Percentiles rank a stretch among this genome's conserved stretches.
Conservation (phyloP, 2,888 invertebrate genomes). For the Eudemis profundana region DNA sequence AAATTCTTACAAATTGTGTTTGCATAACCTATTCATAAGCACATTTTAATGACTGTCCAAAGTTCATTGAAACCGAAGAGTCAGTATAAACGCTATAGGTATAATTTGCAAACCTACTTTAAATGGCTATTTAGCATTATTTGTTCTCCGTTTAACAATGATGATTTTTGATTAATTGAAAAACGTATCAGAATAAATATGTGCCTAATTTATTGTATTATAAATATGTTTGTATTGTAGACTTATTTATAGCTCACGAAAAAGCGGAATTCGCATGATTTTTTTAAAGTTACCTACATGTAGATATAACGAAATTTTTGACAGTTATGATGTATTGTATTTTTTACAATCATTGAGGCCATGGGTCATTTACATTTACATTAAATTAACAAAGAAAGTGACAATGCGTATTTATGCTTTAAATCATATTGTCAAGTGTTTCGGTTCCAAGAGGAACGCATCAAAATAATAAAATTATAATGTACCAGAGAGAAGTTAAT, state of each 20-base stretch:
- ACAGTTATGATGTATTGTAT: too few species aligned
- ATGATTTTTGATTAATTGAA: conserved; percentile 8
- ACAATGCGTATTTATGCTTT: too few species aligned
- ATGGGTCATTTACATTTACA: too few species aligned
- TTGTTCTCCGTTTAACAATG: conserved; percentile 22
- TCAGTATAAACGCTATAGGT: conserved; percentile 22
- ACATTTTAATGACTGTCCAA: conserved; percentile 34
- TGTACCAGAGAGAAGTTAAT: conserved; percentile 52
- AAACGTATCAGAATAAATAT: not conserved
- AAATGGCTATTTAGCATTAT: conserved; percentile 33
- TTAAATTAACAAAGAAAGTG: too few species aligned
- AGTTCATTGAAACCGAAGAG: conserved; percentile 34
- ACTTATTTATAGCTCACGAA: too few species aligned
- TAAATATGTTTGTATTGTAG: not conserved
- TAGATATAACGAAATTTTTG: too few species aligned
- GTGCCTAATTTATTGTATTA: not conserved
- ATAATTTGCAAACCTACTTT: conserved; percentile 34
- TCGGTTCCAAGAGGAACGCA: conserved; percentile 19
- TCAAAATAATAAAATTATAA: conserved; percentile 45
- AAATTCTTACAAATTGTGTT: conserved; percentile 15
- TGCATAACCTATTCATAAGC: conserved; percentile 23
- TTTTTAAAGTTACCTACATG: too few species aligned
- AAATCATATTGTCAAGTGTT: too few species aligned
- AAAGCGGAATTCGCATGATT: too few species aligned
- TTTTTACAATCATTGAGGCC: too few species aligned